Conservation (phyloP, 2,113 vertebrate species). For the Nannospalax galili region DNA sequence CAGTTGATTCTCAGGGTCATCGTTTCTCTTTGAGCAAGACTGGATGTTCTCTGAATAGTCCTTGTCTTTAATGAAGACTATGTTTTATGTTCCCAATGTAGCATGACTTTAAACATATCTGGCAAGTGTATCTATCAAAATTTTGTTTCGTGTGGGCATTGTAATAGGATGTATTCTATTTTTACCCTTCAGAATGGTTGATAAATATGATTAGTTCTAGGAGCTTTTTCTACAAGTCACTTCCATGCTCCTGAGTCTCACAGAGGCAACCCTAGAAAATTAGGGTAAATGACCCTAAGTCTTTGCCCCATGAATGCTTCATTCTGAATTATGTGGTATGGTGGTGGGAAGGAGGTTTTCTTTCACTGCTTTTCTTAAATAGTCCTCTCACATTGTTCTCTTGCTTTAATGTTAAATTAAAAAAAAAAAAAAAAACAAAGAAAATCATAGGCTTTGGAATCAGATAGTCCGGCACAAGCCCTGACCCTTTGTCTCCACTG, state of each 20-base stretch:
- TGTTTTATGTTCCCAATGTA: conserved; percentile 48
- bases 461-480: conserved; percentile 50
- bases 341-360: background rate
- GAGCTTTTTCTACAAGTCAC: conserved; percentile 5
- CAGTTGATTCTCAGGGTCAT: conserved; percentile 3
- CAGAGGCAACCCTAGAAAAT: background rate
- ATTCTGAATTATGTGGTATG: background rate
- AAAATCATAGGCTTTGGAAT: conserved; percentile 65
- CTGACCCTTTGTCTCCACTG: conserved; percentile 76
- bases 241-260: background rate
- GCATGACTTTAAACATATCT: background rate
- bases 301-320: background rate
- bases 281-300: background rate
- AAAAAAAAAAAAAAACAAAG: conserved; percentile 65
- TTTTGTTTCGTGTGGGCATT: conserved; percentile 31
- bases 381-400: conserved; percentile 44
- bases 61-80: conserved; percentile 13
- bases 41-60: background rate
- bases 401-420: conserved; percentile 73
- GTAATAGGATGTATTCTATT: conserved; percentile 45
- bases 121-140: background rate
- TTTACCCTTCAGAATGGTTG: conserved; percentile 39
- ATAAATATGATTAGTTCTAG: conserved; percentile 11
- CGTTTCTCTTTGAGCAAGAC: background rate
- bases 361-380: background rate